Conservation (phyloP, 1,140 invertebrate species). For the fruit fly (Drosophila melanogaster) region DNA sequence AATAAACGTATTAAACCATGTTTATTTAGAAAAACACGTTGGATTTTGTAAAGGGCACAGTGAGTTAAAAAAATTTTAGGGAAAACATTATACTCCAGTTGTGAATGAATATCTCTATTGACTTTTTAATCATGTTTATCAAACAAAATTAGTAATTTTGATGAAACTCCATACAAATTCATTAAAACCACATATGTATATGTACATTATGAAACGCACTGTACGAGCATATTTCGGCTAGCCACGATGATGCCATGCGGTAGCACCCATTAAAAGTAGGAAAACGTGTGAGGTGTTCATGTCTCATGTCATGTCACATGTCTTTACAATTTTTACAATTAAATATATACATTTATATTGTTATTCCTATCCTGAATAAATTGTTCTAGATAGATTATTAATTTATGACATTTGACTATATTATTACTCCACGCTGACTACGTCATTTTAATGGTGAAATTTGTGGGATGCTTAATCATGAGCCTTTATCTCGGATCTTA, state of each 20-base stretch:
- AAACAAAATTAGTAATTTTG: too few species aligned
- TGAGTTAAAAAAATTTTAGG: slow-evolving; percentile 4
- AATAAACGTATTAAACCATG: slow-evolving; percentile 36
- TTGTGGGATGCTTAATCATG: neutral
- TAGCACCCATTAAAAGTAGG: neutral
- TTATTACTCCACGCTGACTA: slow-evolving; percentile 8
- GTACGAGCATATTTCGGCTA: neutral
- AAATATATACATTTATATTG: neutral
- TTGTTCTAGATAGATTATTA: neutral
- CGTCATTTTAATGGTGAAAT: slow-evolving; percentile 56
- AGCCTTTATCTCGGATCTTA: slow-evolving; percentile 37
- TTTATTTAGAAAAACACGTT: slow-evolving; percentile 25
- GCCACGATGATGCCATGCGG: neutral
- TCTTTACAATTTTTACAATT: too few species aligned
- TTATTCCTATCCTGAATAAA: too few species aligned
- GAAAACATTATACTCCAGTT: too few species aligned
- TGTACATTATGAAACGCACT: neutral
- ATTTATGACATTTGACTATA: neutral
- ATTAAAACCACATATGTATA: too few species aligned
- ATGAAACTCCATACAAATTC: too few species aligned
- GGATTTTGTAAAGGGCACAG: slow-evolving; percentile 8
- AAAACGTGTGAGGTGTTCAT: neutral
- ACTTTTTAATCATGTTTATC: too few species aligned
- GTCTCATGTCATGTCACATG: too few species aligned
- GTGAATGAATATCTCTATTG: too few species aligned